Base-by-base conservation (phyloP, 2,797 vertebrate species). In the Sciaenops ocellatus region DNA sequence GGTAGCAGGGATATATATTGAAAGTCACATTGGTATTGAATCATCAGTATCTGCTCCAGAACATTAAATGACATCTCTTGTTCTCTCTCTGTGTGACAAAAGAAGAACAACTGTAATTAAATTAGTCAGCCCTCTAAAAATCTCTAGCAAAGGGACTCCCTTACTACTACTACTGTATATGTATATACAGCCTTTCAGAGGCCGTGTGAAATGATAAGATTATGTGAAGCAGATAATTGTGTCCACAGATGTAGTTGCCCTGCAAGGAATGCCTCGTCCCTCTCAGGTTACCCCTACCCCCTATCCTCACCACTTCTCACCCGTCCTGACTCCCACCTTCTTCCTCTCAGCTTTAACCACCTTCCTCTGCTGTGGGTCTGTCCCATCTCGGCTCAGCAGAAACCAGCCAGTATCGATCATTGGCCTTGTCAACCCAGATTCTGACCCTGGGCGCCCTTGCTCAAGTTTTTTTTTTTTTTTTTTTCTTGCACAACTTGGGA, bases 201-300 rank as follows among this genome's bases (percentile, higher is more conserved):
- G 76, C 78, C 20, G 13, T 78, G 68, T 87, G 87, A 93, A 93
- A 91, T 81, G 78, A 92, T 89, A 76, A 90, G 89, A 93, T 94
- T 93, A 93, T 90, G 80, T 59, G 75, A 84, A 90, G 81, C 87
- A 91, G 90, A 93, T 94, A 94, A 95, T 94, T 90, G 91, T 93
- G 92, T 94, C 91, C 69, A 30, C 94, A 95, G 93, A 95, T 95
- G 94, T 93, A 93, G 85, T 78, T 95, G 94, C 94, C 93, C 93
- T 95, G 89, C 55, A 75, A 92, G 90, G 94, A 96, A 96, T 95
- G 94, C 88, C 87, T 89, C 34, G 69, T 80, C 80, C 87, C 86
- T 94, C 94, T 96, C 94, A 79, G 85, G 91, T 96, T 95, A 93
- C 95, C 82, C 76, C 44, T 77, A 77, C 54, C 73, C 80, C 88